Base-by-base conservation (phyloP, 2,888 invertebrate genomes). In the Synergus laeviventris region DNA sequence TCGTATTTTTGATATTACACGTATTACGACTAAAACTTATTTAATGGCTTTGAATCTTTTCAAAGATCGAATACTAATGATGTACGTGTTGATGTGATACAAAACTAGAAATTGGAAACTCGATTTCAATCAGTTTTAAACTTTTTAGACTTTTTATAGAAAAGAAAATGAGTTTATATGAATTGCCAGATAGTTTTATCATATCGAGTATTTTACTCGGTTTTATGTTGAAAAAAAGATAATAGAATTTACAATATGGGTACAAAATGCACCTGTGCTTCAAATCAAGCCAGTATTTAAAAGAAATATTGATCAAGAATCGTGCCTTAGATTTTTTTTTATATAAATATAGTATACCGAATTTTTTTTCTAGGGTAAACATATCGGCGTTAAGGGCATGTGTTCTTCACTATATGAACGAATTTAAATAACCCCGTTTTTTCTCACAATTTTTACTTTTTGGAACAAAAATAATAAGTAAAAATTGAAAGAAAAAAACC, bases 1-100 rank as follows among this genome's bases (percentile, higher is more conserved):
- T 70, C 45, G 70, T 70, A 70, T 70, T 49, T 70, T 70, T 70
- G 45, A 70, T 70, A 70, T 45, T 45, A 45, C 66, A 70, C 31
- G 24, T 70, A 70, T 70, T 49, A 49, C 70, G 36, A 49, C 31
- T 66, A 62, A 62, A 62, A 62, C 62, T 45, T 70, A 70, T 70
- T 70, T 31, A 49, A 70, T 49, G 45, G 49, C 49, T 70, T 70
- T 31, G 45, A 70, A 49, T 64, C 39, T 12, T 38, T 24, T 38
- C 49, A 36, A 70, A 24, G 31, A 31, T 39, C 14, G 11, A n/a
- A 70, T 49, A 49, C 49, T 31, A 70, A 56, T 21, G 12, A 12
- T 56, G 18, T 56, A 14, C 56, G 21, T 56, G 56, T 1, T 66
- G 24, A 42, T 66, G 66, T 66, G 66, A 66, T 66, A 66, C 14